Evolutionary conservation across 2,888 invertebrate genomes (phyloP), one percentile per base, ranked within the genome.

Genomic region (Hemistola chrysoprasaria): DNA sequence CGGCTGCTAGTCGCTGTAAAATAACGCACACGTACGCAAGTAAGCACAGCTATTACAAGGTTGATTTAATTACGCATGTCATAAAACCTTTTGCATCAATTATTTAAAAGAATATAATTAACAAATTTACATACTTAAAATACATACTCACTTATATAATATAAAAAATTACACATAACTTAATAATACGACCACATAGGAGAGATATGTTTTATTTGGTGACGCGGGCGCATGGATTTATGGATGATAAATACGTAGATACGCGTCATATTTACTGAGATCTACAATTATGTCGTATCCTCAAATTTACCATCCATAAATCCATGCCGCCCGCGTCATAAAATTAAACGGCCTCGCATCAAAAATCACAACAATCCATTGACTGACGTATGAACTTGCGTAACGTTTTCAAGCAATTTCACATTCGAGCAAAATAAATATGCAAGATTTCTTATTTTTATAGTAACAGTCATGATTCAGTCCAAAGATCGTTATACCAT

Each of bases 281-380:
- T 54, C 40, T 62, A 55, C 50, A 55, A 53, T 41, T 62, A 55
- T 49, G 50, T 45, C 38, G n/a, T n/a, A n/a, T n/a, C n/a, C n/a
- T n/a, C n/a, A n/a, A n/a, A n/a, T n/a, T n/a, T n/a, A n/a, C n/a
- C n/a, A n/a, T n/a, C n/a, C n/a, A n/a, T n/a, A n/a, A n/a, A n/a
- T n/a, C n/a, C n/a, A n/a, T n/a, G n/a, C n/a, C n/a, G n/a, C n/a
- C n/a, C n/a, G n/a, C n/a, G n/a, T n/a, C n/a, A n/a, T n/a, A n/a
- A n/a, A n/a, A n/a, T n/a, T n/a, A n/a, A n/a, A n/a, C n/a, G n/a
- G n/a, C n/a, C n/a, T n/a, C n/a, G n/a, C n/a, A n/a, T n/a, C n/a
- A n/a, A n/a, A n/a, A n/a, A n/a, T n/a, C n/a, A 28, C 21, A 23
- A 40, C 20, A 34, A 26, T 40, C 22, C 11, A 29, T 11, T 42